Percentiles rank a stretch among this genome's conserved stretches.
Conservation (phyloP, 2,113 vertebrate species). For the Ictidomys tridecemlineatus region DNA sequence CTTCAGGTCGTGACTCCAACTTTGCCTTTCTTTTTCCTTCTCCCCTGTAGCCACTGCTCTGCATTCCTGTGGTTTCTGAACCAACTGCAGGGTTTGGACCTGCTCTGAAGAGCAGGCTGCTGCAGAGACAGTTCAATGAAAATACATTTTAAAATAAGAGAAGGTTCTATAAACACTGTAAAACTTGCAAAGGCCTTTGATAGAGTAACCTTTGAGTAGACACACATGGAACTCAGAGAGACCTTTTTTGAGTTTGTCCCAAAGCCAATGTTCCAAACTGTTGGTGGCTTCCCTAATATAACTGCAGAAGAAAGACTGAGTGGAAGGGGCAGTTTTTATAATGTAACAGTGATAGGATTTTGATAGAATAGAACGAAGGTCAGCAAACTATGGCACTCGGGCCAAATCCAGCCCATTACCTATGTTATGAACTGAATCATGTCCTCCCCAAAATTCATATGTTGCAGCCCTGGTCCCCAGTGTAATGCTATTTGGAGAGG, state of each 20-base stretch:
- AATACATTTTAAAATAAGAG: slow-evolving; percentile 22
- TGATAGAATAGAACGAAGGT: background rate
- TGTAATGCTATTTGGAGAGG: background rate
- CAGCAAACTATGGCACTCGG: background rate
- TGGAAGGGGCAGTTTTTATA: background rate
- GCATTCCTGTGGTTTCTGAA: background rate
- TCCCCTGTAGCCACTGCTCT: background rate
- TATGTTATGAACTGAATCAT: background rate
- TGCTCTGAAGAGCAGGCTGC: background rate
- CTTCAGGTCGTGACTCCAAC: background rate
- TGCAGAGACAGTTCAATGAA: slow-evolving; percentile 8
- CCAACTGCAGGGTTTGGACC: background rate
- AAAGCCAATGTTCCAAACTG: background rate
- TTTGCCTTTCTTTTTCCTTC: background rate
- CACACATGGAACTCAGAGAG: background rate
- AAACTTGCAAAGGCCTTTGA: slow-evolving; percentile 6
- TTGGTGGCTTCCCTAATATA: background rate
- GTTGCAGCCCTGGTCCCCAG: background rate
- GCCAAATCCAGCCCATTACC: background rate
- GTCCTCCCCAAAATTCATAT: background rate
- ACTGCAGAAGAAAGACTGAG: background rate
- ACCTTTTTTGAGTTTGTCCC: background rate
- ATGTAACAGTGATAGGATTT: background rate
- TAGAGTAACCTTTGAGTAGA: background rate
- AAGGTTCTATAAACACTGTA: slow-evolving; percentile 5